Percentiles rank a stretch among this genome's conserved stretches.
Conservation (phyloP, 1,140 invertebrate genomes). For the Drosophila asahinai region DNA sequence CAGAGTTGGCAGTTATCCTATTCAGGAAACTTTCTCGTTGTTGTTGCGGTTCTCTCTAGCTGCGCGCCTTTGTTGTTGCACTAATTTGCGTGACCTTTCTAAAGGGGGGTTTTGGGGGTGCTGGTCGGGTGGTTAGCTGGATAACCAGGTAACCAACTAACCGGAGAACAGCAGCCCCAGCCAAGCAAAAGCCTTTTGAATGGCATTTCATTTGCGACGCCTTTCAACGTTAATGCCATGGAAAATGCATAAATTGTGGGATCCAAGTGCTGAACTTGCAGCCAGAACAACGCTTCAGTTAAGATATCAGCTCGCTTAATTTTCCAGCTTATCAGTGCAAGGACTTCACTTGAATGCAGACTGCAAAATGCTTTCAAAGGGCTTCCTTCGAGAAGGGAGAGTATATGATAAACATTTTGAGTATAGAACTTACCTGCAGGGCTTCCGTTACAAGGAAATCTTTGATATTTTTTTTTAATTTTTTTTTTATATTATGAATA, state of each 20-base stretch:
- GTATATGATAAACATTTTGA: background rate
- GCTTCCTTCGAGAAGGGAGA: background rate
- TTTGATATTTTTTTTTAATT: too few relatives aligned
- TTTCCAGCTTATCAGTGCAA: conserved; percentile 39
- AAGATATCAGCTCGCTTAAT: conserved; percentile 40
- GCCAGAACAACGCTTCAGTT: conserved; percentile 54
- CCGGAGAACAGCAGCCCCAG: conserved; percentile 32
- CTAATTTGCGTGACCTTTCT: conserved; percentile 81
- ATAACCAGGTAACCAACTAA: conserved; percentile 59
- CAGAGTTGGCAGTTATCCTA: conserved; percentile 46
- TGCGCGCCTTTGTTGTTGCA: conserved; percentile 47
- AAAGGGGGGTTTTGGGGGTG: background rate
- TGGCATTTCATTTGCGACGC: conserved; percentile 79
- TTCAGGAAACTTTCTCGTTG: conserved; percentile 70
- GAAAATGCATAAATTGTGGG: conserved; percentile 81
- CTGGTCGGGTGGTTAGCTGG: background rate
- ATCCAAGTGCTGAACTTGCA: conserved; percentile 62
- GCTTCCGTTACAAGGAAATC: background rate
- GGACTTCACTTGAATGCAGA: conserved; percentile 24
- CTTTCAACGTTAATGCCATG: conserved; percentile 79
- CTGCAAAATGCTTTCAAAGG: conserved; percentile 19
- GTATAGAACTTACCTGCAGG: background rate
- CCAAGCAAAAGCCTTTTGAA: conserved; percentile 59
- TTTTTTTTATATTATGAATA: background rate
- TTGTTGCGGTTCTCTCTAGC: conserved; percentile 34